Conservation (phyloP, 2,888 invertebrate genomes). For the Branchipolynoe longqiensis region DNA sequence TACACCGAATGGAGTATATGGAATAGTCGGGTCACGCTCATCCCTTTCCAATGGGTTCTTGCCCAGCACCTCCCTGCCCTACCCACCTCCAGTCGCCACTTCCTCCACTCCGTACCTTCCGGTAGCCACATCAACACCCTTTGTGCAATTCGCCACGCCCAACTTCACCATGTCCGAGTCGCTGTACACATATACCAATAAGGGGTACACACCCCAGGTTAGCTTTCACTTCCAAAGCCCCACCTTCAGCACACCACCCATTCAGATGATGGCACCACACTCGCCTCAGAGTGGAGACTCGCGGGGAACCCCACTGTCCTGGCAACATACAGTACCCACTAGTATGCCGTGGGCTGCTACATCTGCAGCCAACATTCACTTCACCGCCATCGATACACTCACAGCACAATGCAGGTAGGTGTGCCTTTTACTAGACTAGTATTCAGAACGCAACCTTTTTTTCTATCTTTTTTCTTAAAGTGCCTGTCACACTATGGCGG, state of each 20-base stretch:
- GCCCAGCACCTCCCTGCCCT: too few relatives aligned
- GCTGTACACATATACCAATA: not conserved
- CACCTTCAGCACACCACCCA: slow-evolving; percentile 49
- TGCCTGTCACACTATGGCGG: too few relatives aligned
- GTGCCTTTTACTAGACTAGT: too few relatives aligned
- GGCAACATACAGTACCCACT: slow-evolving; percentile 52
- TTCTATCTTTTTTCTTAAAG: too few relatives aligned
- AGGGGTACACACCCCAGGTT: not conserved
- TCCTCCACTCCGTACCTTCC: too few relatives aligned
- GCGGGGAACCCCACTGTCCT: not conserved
- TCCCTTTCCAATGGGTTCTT: not conserved
- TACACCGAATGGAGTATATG: too few relatives aligned
- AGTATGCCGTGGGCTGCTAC: slow-evolving; percentile 53
- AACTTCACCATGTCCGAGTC: slow-evolving; percentile 18
- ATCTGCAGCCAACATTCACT: slow-evolving; percentile 13
- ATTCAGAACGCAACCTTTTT: too few relatives aligned
- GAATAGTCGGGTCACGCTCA: too few relatives aligned
- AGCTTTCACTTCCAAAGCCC: slow-evolving; percentile 35
- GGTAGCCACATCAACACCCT: slow-evolving; percentile 22
- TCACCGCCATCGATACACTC: too few relatives aligned
- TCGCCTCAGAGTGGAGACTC: not conserved
- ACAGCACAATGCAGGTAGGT: too few relatives aligned
- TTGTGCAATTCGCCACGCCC: slow-evolving; percentile 27
- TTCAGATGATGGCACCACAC: slow-evolving; percentile 54
- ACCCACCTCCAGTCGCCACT: too few relatives aligned